Conservation (phyloP, 2,113 vertebrate genomes). For the Triplophysa tibetana region DNA sequence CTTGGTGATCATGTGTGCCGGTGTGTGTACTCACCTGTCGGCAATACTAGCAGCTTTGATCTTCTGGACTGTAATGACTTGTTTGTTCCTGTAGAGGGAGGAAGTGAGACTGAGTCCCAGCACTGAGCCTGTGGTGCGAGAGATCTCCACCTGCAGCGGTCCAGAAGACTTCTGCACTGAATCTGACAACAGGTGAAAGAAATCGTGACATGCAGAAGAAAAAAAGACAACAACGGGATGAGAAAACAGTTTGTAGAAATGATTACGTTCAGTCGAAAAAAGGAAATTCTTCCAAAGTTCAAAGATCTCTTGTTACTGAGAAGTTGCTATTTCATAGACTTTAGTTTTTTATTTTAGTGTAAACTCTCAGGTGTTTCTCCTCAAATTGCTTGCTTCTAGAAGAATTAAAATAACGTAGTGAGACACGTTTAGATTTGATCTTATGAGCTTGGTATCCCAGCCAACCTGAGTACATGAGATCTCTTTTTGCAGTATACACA, state of each 20-base stretch:
- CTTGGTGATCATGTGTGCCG: too few relatives aligned
- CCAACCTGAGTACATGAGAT: too few relatives aligned
- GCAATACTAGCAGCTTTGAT: constrained; percentile 92
- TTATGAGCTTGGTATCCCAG: too few relatives aligned
- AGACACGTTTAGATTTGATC: too few relatives aligned
- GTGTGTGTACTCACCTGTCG: constrained; percentile 83
- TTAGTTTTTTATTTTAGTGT: too few relatives aligned
- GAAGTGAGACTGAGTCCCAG: constrained; percentile 87
- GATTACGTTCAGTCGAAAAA: neutral
- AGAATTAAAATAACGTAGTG: too few relatives aligned
- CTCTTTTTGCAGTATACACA: too few relatives aligned
- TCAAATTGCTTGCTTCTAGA: too few relatives aligned
- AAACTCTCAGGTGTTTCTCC: too few relatives aligned
- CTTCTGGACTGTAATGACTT: constrained; percentile 91
- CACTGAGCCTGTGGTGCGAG: constrained; percentile 79
- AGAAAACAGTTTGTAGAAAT: neutral
- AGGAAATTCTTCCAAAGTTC: neutral
- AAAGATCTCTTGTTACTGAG: too few relatives aligned
- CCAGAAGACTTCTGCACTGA: constrained; percentile 85
- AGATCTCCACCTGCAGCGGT: constrained; percentile 91
- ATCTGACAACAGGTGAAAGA: constrained; percentile 72
- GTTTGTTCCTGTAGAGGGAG: constrained; percentile 82
- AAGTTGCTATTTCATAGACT: too few relatives aligned
- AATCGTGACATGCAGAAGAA: constrained; percentile 15
- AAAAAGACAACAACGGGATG: neutral